A percentile compares a stretch with the other conserved stretches of the same genome.
Evolutionary conservation across 1,140 invertebrate genomes (phyloP).

Genomic region (Neoseiulus cucumeris): DNA sequence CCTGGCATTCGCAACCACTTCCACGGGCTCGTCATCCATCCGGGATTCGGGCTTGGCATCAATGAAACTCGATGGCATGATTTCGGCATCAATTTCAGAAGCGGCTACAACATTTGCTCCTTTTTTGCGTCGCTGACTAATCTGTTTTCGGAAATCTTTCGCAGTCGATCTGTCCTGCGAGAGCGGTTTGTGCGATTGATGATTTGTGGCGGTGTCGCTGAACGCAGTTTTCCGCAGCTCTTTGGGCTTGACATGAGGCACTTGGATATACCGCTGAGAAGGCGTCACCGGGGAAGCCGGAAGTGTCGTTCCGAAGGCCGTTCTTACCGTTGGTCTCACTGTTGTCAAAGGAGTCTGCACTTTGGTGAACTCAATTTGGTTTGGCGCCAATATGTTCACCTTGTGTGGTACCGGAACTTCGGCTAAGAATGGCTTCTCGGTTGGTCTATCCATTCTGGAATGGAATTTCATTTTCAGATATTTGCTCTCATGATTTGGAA

Average conservation of each 20-base stretch:
- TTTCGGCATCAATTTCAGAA: neutral
- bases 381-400: neutral
- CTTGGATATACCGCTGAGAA: too few species aligned
- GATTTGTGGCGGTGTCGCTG: too few species aligned
- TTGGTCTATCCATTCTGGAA: neutral
- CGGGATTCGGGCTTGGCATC: neutral
- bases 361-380: slow-evolving; percentile 6
- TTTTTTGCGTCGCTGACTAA: neutral
- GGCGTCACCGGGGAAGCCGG: too few species aligned
- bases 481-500: too few species aligned
- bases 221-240: too few species aligned
- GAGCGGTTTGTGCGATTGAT: too few species aligned
- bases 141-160: neutral
- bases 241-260: too few species aligned
- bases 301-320: too few species aligned
- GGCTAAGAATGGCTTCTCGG: neutral
- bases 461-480: neutral
- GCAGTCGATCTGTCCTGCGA: neutral
- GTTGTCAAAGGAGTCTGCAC: neutral
- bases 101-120: neutral
- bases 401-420: neutral
- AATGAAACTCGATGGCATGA: neutral
- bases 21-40: neutral
- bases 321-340: too few species aligned
- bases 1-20: neutral